Base-by-base conservation (phyloP, 2,113 vertebrate genomes). In the Piprites chloris region DNA sequence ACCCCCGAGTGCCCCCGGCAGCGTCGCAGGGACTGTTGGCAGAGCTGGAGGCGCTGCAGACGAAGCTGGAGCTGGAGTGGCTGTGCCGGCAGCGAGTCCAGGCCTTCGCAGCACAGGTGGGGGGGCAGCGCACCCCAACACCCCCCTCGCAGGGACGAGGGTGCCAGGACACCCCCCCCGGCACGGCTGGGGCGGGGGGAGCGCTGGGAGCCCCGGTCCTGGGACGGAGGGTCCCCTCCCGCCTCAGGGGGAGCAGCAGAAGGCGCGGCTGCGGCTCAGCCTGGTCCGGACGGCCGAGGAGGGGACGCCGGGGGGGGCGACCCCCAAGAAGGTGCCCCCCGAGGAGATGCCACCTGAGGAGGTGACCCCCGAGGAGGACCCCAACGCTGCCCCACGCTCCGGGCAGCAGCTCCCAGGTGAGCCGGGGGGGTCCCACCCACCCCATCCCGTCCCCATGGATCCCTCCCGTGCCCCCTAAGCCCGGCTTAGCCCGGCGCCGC, bases 21-120 rank as follows among this genome's bases (percentile, higher is more conserved):
- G 98, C 94, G 2, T 98, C 98, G 1, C 91, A 69, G 95, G 98
- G 97, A 27, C 97, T 99, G 61, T 95, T 99, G 88, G 98, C 97
- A 2, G 98, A 99, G 96, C 97, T 99, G 11, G 95, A 95, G 2
- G 90, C 97, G 0, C 90, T 99, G 90, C 98, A 99, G 96, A 77
- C 92, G 0, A 97, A 98, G 97, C 98, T 97, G 83, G 97, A 98
- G 95, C 95, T 98, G 4, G 98, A 99, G 47, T 95, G 96, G 14
- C 97, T 82, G 11, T 98, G 98, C 66, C 95, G 97, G 82, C 97
- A 98, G 90, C 98, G 24, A 33, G 98, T 98, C 4, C 98, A 98
- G 71, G 93, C 91, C 5, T 95, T 98, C 21, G 97, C 97, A 20
- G 87, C 98, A 14, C 96, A 98, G 97, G 98, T 98, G 56, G 28